These are phyloP conservation scores for Iphiclides podalirius DNA, from an alignment of 2,888 invertebrate genomes.

Conservation along the genomic window DNA sequence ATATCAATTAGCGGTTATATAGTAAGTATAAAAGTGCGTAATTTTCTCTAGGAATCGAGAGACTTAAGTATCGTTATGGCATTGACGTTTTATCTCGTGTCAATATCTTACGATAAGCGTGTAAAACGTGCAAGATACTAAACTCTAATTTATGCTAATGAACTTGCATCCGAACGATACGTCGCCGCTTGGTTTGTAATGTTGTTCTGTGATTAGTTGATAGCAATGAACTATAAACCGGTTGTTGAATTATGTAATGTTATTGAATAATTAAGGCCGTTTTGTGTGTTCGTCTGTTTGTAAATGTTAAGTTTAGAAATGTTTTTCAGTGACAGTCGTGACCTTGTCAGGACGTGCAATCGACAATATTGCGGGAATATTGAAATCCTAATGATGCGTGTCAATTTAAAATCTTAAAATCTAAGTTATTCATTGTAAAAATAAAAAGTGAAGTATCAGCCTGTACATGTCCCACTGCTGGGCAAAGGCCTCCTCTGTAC, in stretches of 20 bases:
- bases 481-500: too few species aligned
- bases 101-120: slow-evolving; percentile 6
- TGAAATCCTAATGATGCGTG: too few species aligned
- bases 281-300: not conserved
- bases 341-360: not conserved
- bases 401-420: too few species aligned
- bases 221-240: slow-evolving; percentile 15
- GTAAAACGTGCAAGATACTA: slow-evolving; percentile 10
- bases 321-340: not conserved
- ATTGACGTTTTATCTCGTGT: not conserved
- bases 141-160: slow-evolving; percentile 8
- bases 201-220: not conserved
- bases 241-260: not conserved
- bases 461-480: too few species aligned
- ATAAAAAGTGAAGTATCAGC: too few species aligned
- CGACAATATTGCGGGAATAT: too few species aligned
- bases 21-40: too few species aligned
- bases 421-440: too few species aligned
- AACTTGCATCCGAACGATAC: slow-evolving; percentile 3
- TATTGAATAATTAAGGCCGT: not conserved
- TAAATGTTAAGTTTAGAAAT: not conserved
- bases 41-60: not conserved
- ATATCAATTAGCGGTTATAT: too few species aligned
- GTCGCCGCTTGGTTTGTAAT: slow-evolving; percentile 3
- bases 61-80: not conserved